Percentiles rank a stretch among this genome's conserved stretches.
phyloP scores from a whole-genome alignment of 1,140 invertebrate species.

The Chironomus tepperi region DNA sequence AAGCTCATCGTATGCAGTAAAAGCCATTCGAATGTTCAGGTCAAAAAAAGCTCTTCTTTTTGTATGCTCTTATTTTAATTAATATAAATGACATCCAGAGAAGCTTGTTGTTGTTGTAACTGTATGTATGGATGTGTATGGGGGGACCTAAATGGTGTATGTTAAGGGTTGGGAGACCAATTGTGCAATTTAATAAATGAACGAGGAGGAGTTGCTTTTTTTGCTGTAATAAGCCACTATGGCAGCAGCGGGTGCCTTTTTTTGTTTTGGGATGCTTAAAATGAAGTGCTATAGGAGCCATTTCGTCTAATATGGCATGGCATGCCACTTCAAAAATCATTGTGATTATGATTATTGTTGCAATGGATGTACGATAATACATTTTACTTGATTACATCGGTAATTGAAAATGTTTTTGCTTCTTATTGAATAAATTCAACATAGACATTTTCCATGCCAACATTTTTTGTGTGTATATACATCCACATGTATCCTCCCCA shows the following conservation, averaged over 20 bases:
- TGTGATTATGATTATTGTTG: not conserved
- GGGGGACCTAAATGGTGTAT: too few relatives aligned
- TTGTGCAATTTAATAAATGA: conserved; percentile 14
- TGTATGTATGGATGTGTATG: too few relatives aligned
- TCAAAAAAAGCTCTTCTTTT: too few relatives aligned
- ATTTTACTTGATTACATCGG: not conserved
- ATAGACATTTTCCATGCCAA: too few relatives aligned
- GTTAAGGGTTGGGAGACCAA: not conserved
- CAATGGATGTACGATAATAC: too few relatives aligned
- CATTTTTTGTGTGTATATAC: too few relatives aligned
- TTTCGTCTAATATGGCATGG: not conserved
- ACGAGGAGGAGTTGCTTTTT: not conserved
- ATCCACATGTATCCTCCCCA: too few relatives aligned
- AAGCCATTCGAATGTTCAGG: too few relatives aligned
- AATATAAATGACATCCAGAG: not conserved
- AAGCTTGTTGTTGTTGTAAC: not conserved
- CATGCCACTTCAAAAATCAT: not conserved
- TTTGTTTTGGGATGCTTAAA: not conserved
- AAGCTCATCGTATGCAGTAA: too few relatives aligned
- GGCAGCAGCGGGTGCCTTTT: not conserved
- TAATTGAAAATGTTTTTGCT: not conserved
- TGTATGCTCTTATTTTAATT: not conserved
- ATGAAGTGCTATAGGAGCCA: not conserved
- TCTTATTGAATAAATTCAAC: not conserved
- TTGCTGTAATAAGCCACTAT: not conserved